Evolutionary conservation across 2,888 invertebrate species (phyloP), one percentile per base, ranked within the genome.

Genomic region (Chrysopilus asiliformis): DNA sequence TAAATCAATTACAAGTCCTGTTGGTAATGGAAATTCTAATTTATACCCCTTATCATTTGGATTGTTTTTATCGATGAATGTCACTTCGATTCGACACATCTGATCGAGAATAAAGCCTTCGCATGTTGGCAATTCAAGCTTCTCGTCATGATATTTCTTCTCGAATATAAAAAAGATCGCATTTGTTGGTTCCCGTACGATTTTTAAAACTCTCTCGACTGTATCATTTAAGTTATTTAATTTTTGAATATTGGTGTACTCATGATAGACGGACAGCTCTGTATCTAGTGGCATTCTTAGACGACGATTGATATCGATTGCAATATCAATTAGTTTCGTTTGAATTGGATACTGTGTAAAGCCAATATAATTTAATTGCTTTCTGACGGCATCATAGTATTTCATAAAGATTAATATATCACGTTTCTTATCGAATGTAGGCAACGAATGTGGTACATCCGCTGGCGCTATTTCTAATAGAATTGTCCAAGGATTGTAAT

Each of bases 81-180:
- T 89, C 50, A 97, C 89, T 68, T 95, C 95, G 38, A 86, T 80
- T 61, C 85, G 75, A 64, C 79, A 78, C 66, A 79, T 82, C 49
- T 86, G 70, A 66, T 82, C 91, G 68, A 79, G 77, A 68, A 91
- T 94, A 68, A 91, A 94, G 62, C 94, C 93, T 60, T 81, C 79
- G 59, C 89, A 90, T 36, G 89, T 89, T 32, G 91, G 89, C 57
- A 91, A 71, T 65, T 90, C 90, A 43, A 75, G 68, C 43, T 78
- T 76, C 53, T 76, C 75, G 47, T 85, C 80, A 45, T 74, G 68
- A 57, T 82, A 83, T 52, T 84, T 84, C 55, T 86, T 87, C 67
- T 97, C 94, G 66, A 95, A 95, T 55, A 97, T 86, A 53, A 98
- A 82, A 55, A 94, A 90, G 64, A 95, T 94, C 49, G 95, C 95